phyloP scores from a whole-genome alignment of 2,888 invertebrate species.

The Cataglyphis livida region DNA sequence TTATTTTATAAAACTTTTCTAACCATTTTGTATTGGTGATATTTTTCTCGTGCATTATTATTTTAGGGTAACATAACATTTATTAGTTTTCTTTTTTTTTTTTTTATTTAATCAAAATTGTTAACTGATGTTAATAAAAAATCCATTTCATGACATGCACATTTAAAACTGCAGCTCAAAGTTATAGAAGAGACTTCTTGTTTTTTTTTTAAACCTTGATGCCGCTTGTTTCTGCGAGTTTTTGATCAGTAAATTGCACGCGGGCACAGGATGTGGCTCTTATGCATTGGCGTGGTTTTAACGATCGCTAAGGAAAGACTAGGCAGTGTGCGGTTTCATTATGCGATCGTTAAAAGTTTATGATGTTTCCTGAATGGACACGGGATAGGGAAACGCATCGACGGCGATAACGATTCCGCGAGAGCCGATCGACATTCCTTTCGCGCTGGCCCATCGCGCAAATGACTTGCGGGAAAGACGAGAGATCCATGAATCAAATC shows the following conservation, averaged over 20 bases:
- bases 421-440: slow-evolving; percentile 23
- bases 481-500: slow-evolving; percentile 13
- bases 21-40: neutral
- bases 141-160: neutral
- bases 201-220: neutral
- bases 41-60: neutral
- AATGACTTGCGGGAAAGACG: slow-evolving; percentile 19
- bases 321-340: slow-evolving; percentile 70
- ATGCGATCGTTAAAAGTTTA: slow-evolving; percentile 74
- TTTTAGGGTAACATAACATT: neutral
- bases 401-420: slow-evolving; percentile 60
- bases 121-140: neutral
- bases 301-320: slow-evolving; percentile 64
- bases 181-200: neutral
- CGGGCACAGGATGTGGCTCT: slow-evolving; percentile 33
- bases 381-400: slow-evolving; percentile 51
- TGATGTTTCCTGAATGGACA: slow-evolving; percentile 59
- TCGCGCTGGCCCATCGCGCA: neutral
- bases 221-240: slow-evolving; percentile 12
- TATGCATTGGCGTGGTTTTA: slow-evolving; percentile 63
- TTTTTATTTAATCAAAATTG: neutral
- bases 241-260: slow-evolving; percentile 19
- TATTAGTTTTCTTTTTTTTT: neutral
- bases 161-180: neutral
- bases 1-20: neutral